Percentiles rank a stretch among this genome's conserved stretches.
phyloP scores from a whole-genome alignment of 2,797 vertebrate genomes.

The Mus minutoides region DNA sequence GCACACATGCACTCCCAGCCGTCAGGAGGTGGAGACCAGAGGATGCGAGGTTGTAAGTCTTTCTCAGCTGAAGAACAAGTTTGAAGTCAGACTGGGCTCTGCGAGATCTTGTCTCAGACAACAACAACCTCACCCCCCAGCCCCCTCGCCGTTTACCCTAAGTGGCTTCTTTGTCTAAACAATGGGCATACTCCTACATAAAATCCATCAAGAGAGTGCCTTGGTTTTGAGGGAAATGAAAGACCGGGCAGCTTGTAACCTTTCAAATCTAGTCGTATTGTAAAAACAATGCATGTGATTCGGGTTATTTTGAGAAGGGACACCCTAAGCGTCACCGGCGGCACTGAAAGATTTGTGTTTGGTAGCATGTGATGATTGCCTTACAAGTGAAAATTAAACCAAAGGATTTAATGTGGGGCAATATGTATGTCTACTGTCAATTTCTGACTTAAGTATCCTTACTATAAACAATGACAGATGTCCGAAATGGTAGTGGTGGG shows the following conservation, averaged over 20 bases:
- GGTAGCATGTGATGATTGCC: too few species aligned
- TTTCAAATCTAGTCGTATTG: conserved; percentile 14
- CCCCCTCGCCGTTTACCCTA: accelerated
- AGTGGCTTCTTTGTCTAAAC: conserved; percentile 11
- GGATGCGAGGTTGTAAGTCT: neutral
- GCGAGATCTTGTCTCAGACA: neutral
- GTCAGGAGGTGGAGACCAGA: neutral
- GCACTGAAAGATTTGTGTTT: neutral
- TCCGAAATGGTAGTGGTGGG: neutral
- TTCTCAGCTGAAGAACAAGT: neutral
- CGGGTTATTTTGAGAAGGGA: neutral
- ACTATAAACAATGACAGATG: conserved; percentile 52
- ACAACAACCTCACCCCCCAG: neutral
- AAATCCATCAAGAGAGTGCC: neutral
- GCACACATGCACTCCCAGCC: too few species aligned
- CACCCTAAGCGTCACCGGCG: neutral
- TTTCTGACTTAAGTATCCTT: conserved; percentile 32
- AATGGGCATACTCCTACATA: neutral
- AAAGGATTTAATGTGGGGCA: neutral
- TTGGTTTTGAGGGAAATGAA: neutral
- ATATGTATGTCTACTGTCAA: neutral
- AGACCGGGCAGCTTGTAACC: neutral
- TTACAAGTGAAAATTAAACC: neutral
- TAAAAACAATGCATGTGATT: neutral
- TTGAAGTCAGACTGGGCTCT: neutral